Evolutionary conservation across 2,888 invertebrate species (phyloP), one percentile per base, ranked within the genome.

Genomic region (Dasypolia templi): DNA sequence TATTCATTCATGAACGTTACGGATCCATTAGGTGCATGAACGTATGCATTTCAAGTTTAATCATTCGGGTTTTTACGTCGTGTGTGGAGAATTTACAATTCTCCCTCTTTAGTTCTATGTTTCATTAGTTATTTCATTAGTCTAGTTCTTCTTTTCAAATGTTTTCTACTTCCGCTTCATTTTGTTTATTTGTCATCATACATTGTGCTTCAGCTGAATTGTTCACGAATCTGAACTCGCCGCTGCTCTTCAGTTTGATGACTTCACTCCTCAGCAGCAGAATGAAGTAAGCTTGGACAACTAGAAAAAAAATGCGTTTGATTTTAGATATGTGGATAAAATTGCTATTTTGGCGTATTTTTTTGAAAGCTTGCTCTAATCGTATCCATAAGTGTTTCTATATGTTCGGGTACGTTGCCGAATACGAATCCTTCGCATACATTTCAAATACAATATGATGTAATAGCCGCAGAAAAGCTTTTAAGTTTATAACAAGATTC

Each of bases 191-290:
- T 14, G 32, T 55, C 55, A 77, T 39, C 11, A 49, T 49, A 58
- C 72, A 79, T 26, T 81, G 42, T 19, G 68, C 66, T 66, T 75
- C 79, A n/a, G 79, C 63, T 12, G 78, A 72, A 39, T 84, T 67
- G 49, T 82, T 85, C 42, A 72, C 71, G 58, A 81, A 76, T 53
- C 53, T 49, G 58, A 83, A 78, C n/a, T 75, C n/a, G 11, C 44
- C 26, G 5, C 55, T 65, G n/a, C 64, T 74, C 1, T 39, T 62
- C 0, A 87, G 72, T 68, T 87, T 88, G 17, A 67, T 39, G 7
- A 88, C 63, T 67, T 87, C 84, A 59, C 86, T 88, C 51, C 82
- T 84, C 5, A 85, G 35, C 3, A 87, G 77, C 9, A 87, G 44
- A 19, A 86, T 39, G 26, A 86, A 61, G 75, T 87, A 87, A 2